Evolutionary conservation across 2,797 vertebrate genomes (phyloP).

Genomic region (Amblyraja radiata): DNA sequence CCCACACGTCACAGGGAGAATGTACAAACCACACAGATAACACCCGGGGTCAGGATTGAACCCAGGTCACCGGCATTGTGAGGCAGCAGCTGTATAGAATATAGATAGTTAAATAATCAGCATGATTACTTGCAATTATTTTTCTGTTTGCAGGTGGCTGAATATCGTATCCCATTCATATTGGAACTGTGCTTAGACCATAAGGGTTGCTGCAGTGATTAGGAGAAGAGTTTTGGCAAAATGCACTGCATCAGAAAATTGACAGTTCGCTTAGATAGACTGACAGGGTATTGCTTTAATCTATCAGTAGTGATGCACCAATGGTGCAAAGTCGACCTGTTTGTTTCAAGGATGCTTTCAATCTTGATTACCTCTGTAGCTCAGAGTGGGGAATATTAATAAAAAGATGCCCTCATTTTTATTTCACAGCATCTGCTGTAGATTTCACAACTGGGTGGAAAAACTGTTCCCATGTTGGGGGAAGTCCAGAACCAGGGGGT

Average conservation of each 20-base stretch:
- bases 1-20: too few species aligned
- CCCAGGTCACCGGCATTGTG: too few species aligned
- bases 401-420: neutral
- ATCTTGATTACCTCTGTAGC: neutral
- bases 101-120: too few species aligned
- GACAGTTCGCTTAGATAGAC: neutral
- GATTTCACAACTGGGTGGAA: neutral
- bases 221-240: too few species aligned
- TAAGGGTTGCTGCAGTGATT: neutral
- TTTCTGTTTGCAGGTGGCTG: neutral
- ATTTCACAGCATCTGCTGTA: neutral
- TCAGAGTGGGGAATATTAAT: neutral
- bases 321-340: neutral
- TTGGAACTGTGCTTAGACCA: neutral
- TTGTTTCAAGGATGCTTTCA: conserved; percentile 8
- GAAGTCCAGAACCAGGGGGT: too few species aligned
- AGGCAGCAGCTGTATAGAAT: too few species aligned
- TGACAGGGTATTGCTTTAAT: neutral
- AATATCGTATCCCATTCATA: neutral
- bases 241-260: neutral
- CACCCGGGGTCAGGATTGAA: too few species aligned
- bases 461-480: neutral
- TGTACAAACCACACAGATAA: too few species aligned
- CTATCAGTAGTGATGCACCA: neutral
- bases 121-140: neutral